Evolutionary conservation across 2,113 vertebrate genomes (phyloP).

Genomic region (Erinaceus europaeus): DNA sequence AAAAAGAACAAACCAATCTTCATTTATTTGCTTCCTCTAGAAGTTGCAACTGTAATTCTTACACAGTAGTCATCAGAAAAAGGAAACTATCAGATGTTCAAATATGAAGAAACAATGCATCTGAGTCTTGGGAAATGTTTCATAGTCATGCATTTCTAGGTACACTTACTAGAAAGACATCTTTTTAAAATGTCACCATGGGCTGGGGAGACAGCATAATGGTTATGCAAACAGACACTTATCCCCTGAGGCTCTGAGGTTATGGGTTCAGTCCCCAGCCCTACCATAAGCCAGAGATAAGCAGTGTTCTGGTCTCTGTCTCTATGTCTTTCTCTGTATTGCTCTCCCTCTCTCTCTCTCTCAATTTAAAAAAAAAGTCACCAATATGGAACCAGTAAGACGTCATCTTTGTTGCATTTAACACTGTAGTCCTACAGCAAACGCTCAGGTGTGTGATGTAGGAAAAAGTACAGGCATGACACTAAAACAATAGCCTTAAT

Average conservation of each 20-base stretch:
- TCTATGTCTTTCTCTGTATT: no score
- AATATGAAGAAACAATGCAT: constrained; percentile 71
- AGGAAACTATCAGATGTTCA: constrained; percentile 71
- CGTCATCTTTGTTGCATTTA: constrained; percentile 61
- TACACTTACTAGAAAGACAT: constrained; percentile 70
- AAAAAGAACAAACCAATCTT: no score
- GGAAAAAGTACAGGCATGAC: constrained; percentile 7
- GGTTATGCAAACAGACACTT: no score
- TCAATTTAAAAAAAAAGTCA: no score
- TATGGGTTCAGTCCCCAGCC: no score
- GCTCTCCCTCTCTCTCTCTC: no score
- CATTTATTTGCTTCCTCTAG: constrained; percentile 70
- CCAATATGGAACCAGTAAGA: constrained; percentile 56
- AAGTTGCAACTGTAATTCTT: no score
- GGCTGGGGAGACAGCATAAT: no score
- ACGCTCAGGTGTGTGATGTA: constrained; percentile 36
- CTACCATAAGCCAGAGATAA: no score
- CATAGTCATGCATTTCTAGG: constrained; percentile 66
- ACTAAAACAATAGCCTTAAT: constrained; percentile 11
- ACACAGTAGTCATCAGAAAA: no score
- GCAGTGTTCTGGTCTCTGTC: no score
- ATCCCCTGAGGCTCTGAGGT: no score
- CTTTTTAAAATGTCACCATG: constrained; percentile 74
- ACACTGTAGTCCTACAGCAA: constrained; percentile 50
- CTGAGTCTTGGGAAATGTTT: constrained; percentile 77